Conservation (phyloP, 1,140 invertebrate genomes). For the Formica selysi region DNA sequence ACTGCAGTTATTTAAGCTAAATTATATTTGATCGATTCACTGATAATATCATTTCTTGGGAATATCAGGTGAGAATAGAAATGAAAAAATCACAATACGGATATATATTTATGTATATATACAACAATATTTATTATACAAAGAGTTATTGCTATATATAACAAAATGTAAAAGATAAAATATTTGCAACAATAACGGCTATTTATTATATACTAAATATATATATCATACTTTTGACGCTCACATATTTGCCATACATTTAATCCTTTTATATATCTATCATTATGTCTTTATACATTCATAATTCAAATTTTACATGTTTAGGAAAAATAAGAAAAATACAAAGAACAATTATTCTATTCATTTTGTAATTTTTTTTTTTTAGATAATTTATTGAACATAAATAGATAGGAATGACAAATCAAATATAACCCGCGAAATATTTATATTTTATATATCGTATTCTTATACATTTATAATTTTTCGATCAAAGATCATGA, state of each 20-base stretch:
- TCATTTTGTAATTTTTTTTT: neutral
- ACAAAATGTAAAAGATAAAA: neutral
- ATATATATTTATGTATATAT: neutral
- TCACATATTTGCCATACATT: neutral
- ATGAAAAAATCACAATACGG: too few species aligned
- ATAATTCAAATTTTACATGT: neutral
- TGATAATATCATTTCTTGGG: too few species aligned
- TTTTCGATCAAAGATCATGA: neutral
- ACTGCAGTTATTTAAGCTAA: too few species aligned
- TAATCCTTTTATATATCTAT: neutral
- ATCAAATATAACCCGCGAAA: neutral
- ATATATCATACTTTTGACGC: neutral
- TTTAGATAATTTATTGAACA: neutral
- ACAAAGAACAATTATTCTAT: neutral
- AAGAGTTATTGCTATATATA: constrained; percentile 8
- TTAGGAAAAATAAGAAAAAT: neutral
- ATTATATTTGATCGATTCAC: too few species aligned
- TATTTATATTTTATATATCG: neutral
- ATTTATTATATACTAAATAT: neutral
- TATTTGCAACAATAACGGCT: constrained; percentile 21
- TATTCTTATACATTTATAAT: neutral
- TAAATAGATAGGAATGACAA: too few species aligned
- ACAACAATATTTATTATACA: constrained; percentile 41
- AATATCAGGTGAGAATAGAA: too few species aligned
- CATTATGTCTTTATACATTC: neutral